phyloP scores from a whole-genome alignment of 2,797 vertebrate genomes.

The Sebastolobus alascanus region DNA sequence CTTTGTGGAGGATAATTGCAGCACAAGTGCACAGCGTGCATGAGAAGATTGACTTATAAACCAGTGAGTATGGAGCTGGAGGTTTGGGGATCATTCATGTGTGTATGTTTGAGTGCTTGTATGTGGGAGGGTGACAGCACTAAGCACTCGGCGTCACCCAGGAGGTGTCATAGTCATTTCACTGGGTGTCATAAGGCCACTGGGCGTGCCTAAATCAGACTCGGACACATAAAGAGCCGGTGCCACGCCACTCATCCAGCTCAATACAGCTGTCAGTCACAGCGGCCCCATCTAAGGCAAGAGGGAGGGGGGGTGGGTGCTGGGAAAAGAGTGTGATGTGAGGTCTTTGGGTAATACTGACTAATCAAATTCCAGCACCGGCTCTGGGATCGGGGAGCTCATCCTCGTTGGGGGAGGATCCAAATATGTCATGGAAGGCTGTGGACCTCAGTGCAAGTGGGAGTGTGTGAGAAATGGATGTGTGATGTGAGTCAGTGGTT shows the following conservation, averaged over 20 bases:
- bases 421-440: not conserved
- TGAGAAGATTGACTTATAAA: not conserved
- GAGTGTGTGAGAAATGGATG: constrained; percentile 9
- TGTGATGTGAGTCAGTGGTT: constrained; percentile 6
- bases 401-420: not conserved
- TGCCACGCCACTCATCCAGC: constrained; percentile 58
- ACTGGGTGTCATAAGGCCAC: constrained; percentile 59
- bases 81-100: not conserved
- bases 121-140: constrained; percentile 38
- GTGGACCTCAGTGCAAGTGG: constrained; percentile 19
- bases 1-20: not conserved
- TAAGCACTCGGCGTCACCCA: constrained; percentile 49
- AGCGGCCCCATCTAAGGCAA: constrained; percentile 6
- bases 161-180: constrained; percentile 40
- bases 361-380: constrained; percentile 53
- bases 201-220: constrained; percentile 40
- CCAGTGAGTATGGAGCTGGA: not conserved
- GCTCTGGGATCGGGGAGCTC: not conserved
- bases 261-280: constrained; percentile 80
- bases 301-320: not conserved
- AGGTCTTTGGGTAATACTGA: constrained; percentile 36
- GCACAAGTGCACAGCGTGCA: not conserved
- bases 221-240: constrained; percentile 39
- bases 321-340: not conserved
- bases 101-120: constrained; percentile 2